Evolutionary conservation across 2,888 invertebrate species (phyloP).

Genomic region (Thecophora atra): DNA sequence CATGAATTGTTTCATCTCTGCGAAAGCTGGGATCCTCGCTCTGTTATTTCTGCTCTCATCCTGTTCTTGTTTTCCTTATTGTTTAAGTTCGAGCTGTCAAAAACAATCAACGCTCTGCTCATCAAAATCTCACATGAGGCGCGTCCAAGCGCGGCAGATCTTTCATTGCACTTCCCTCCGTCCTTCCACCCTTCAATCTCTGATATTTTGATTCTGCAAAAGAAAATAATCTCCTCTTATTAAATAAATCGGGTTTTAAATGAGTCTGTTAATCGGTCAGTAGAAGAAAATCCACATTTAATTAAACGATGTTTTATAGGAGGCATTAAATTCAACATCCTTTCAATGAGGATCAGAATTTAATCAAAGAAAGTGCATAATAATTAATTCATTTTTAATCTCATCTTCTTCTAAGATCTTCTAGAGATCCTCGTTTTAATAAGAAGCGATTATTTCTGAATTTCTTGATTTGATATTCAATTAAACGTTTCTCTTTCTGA

Average conservation of each 20-base stretch:
- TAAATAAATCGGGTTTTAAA: neutral
- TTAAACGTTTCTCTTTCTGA: too few species aligned
- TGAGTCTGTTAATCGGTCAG: too few species aligned
- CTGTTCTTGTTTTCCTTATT: slow-evolving; percentile 11
- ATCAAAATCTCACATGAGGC: slow-evolving; percentile 39
- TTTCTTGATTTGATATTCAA: too few species aligned
- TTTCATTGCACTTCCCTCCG: slow-evolving; percentile 15
- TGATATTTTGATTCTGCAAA: slow-evolving; percentile 11
- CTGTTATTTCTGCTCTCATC: neutral
- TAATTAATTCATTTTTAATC: too few species aligned
- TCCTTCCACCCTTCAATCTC: slow-evolving; percentile 29
- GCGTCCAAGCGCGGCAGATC: slow-evolving; percentile 23
- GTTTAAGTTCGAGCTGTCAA: slow-evolving; percentile 53
- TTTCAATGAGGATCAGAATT: too few species aligned
- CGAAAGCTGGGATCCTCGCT: neutral
- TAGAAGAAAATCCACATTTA: too few species aligned
- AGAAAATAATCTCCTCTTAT: neutral
- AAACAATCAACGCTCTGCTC: slow-evolving; percentile 55
- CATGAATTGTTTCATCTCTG: neutral
- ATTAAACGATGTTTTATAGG: too few species aligned
- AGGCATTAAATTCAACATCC: too few species aligned
- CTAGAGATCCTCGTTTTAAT: too few species aligned
- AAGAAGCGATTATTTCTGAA: too few species aligned
- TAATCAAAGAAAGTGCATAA: too few species aligned
- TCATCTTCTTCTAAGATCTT: too few species aligned